Percentiles rank a stretch among this genome's conserved stretches.
Evolutionary conservation across 2,888 invertebrate genomes (phyloP).

Genomic region (Eupithecia subfuscata): DNA sequence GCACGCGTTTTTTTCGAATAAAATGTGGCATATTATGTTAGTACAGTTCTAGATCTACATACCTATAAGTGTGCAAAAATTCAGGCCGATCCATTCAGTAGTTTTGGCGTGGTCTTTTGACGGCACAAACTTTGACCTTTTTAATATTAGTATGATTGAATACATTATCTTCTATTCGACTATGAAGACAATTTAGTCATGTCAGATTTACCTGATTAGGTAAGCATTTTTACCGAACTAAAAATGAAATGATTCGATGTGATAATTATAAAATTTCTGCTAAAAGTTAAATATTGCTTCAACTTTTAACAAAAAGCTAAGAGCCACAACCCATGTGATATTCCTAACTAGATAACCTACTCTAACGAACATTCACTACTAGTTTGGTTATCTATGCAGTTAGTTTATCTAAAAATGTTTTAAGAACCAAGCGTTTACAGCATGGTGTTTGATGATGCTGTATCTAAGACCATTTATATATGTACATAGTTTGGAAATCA

Average conservation of each 20-base stretch:
- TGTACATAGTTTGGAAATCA: slow-evolving; percentile 36
- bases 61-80: too few species aligned
- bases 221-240: background rate
- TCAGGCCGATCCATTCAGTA: too few species aligned
- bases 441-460: background rate
- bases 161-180: background rate
- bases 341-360: slow-evolving; percentile 17
- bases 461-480: slow-evolving; percentile 16
- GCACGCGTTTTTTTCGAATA: too few species aligned
- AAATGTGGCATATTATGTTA: too few species aligned
- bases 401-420: background rate
- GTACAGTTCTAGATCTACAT: too few species aligned
- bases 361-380: slow-evolving; percentile 18
- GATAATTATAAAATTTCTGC: background rate
- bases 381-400: slow-evolving; percentile 2
- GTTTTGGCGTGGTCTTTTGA: too few species aligned
- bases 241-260: slow-evolving; percentile 23
- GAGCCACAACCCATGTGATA: slow-evolving; percentile 32
- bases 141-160: background rate
- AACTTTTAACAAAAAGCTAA: slow-evolving; percentile 34
- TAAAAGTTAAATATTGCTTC: slow-evolving; percentile 13
- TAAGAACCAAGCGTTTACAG: background rate
- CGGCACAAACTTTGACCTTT: too few species aligned
- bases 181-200: background rate
- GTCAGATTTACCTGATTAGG: background rate